Evolutionary conservation across 2,888 invertebrate genomes (phyloP).

Genomic region (Alitta virens): DNA sequence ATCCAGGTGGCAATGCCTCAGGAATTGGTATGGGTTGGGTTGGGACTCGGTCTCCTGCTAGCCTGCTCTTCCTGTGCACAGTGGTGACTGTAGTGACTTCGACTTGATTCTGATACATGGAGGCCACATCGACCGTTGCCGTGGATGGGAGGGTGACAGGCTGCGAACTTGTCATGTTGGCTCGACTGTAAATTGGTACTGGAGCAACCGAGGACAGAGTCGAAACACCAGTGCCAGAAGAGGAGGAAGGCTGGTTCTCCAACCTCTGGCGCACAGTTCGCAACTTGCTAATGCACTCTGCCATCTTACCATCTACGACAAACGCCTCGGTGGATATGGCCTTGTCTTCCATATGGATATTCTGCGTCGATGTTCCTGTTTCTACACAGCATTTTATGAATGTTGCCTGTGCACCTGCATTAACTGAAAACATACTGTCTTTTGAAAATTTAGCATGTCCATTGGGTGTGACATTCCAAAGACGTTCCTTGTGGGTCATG

Average conservation of each 20-base stretch:
- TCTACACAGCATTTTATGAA: conserved; percentile 25
- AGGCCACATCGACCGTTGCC: not conserved
- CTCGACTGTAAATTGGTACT: conserved; percentile 14
- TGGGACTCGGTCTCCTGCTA: not conserved
- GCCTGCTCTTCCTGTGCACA: not conserved
- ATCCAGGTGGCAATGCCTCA: not conserved
- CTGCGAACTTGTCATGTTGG: not conserved
- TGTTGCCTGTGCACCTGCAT: conserved; percentile 4
- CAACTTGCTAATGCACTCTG: conserved; percentile 51
- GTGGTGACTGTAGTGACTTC: not conserved
- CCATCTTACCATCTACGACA: conserved; percentile 43
- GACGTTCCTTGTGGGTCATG: conserved; percentile 3
- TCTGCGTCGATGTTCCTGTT: conserved; percentile 23
- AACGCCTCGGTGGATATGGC: conserved; percentile 24
- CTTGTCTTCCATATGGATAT: conserved; percentile 23
- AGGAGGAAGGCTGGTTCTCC: conserved; percentile 16
- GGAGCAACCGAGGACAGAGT: not conserved
- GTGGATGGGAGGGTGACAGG: not conserved
- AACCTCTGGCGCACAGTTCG: conserved; percentile 48
- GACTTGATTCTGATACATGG: too few relatives aligned
- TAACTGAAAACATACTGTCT: conserved; percentile 14
- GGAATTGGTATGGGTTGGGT: not conserved
- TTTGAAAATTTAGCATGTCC: not conserved
- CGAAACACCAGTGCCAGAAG: not conserved
- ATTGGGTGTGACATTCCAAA: conserved; percentile 3